Base-by-base conservation (phyloP, 2,797 vertebrate genomes). In the Dallia pectoralis region DNA sequence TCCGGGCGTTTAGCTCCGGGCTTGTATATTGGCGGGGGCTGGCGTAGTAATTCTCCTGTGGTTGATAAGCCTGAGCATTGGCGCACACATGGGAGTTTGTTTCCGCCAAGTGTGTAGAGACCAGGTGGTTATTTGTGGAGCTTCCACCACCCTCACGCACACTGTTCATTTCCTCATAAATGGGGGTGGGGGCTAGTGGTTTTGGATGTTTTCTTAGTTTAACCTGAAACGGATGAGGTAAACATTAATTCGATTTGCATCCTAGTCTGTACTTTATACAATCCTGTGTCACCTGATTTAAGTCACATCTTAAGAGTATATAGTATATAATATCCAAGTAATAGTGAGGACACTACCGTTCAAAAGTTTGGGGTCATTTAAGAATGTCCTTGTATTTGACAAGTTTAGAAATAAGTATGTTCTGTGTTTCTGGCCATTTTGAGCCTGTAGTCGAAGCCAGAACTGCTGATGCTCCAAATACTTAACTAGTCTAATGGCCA, bases 101-200 rank as follows among this genome's bases (percentile, higher is more conserved):
- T 87, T 91, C 90, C 86, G 90, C 84, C 84, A 82, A 85, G 76
- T 86, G 86, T 16, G 71, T 63, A 6, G 81, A 19, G 7, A 68
- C 67, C 67, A 78, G 77, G 0, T 22, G 73, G 78, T 73, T 79
- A 82, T 86, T 85, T 67, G 79, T 84, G 74, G 85, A n/a, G 8
- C 9, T 74, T 51, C 27, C 65, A 0, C 65, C 6, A 0, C 36
- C 68, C 71, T 81, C 81, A 80, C 74, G 77, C 79, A 88, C 89
- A 74, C 83, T 77, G 74, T 61, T 83, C 89, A 91, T 92, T 90
- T 90, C 91, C 84, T 92, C 89, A 30, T 93, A 93, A 77, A 93
- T 85, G 0, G 88, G 82, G 71, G 11, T 16, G 0, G 80, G 19
- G 30, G 56, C 27, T 40, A 74, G 81, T 14, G 56, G 32, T 67